Evolutionary conservation across 2,113 vertebrate species (phyloP).

Genomic region (Lipophrys pholis): DNA sequence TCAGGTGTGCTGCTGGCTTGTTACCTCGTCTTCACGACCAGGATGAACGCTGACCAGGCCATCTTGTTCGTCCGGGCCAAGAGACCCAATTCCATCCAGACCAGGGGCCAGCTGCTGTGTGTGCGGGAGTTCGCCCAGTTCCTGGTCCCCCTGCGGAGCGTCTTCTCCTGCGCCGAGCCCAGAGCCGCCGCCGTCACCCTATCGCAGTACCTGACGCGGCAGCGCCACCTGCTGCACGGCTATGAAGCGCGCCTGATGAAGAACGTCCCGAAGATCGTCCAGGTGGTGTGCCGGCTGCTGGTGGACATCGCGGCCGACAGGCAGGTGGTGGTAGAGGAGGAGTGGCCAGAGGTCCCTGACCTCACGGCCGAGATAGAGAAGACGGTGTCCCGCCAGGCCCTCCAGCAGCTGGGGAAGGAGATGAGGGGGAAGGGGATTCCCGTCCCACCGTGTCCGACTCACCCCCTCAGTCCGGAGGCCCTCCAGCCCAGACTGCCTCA

Average conservation of each 20-base stretch:
- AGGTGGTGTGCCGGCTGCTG: conserved; percentile 90
- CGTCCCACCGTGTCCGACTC: conserved; percentile 56
- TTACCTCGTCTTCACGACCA: conserved; percentile 94
- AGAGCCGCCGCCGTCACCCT: conserved; percentile 88
- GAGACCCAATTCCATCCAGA: conserved; percentile 95
- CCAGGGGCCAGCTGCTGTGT: conserved; percentile 93
- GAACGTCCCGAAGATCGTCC: conserved; percentile 93
- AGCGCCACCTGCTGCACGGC: conserved; percentile 95
- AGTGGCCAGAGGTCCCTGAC: conserved; percentile 83
- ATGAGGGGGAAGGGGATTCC: conserved; percentile 85
- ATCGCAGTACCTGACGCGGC: conserved; percentile 92
- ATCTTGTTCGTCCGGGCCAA: conserved; percentile 96
- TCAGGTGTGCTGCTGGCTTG: conserved; percentile 95
- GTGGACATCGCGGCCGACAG: conserved; percentile 91
- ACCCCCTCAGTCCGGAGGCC: conserved; percentile 36
- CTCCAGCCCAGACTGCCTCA: conserved; percentile 51
- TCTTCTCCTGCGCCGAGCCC: conserved; percentile 92
- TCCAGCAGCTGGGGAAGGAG: conserved; percentile 86
- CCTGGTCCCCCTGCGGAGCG: conserved; percentile 89
- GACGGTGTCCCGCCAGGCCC: conserved; percentile 89
- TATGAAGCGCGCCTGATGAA: conserved; percentile 95
- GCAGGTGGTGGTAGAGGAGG: conserved; percentile 82
- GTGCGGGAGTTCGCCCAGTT: conserved; percentile 96
- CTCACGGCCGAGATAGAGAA: conserved; percentile 92
- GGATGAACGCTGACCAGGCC: conserved; percentile 96